These are phyloP conservation scores for Cyclura pinguis DNA, from an alignment of 2,797 vertebrate species.

Conservation along the genomic window DNA sequence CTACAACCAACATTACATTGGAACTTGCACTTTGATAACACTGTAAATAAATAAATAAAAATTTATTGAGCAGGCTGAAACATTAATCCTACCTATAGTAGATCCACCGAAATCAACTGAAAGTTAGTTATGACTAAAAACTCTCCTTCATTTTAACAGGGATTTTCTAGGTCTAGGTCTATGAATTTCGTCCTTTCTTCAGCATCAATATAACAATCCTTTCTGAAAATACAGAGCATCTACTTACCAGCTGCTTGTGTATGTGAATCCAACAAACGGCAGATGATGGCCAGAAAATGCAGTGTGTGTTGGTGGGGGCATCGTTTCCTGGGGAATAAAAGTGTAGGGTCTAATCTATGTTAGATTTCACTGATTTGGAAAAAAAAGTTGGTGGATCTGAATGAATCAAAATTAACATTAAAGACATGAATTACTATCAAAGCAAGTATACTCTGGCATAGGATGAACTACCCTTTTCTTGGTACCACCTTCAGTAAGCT, in stretches of 20 bases:
- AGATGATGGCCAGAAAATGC: slow-evolving; percentile 98
- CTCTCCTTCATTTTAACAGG: background rate
- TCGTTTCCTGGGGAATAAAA: slow-evolving; percentile 88
- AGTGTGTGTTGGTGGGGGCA: slow-evolving; percentile 96
- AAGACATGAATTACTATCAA: background rate
- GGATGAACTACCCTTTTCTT: background rate
- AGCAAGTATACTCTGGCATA: background rate
- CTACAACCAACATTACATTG: background rate
- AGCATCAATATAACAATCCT: background rate
- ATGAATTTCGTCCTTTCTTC: background rate
- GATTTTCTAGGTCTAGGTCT: background rate
- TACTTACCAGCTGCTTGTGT: slow-evolving; percentile 98
- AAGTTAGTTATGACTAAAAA: background rate
- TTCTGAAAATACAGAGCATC: background rate
- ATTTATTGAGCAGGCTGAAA: background rate
- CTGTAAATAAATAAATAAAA: background rate
- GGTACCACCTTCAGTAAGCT: background rate
- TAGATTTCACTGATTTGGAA: slow-evolving; percentile 29
- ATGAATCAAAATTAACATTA: background rate
- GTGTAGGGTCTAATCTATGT: slow-evolving; percentile 35
- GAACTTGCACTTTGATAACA: background rate
- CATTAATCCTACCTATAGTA: background rate
- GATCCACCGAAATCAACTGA: background rate
- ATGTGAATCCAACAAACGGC: slow-evolving; percentile 98
- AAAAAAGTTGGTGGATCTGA: background rate